A percentile compares a stretch with the other conserved stretches of the same genome.
Conservation (phyloP, 2,113 vertebrate species). For the Callithrix jacchus region DNA sequence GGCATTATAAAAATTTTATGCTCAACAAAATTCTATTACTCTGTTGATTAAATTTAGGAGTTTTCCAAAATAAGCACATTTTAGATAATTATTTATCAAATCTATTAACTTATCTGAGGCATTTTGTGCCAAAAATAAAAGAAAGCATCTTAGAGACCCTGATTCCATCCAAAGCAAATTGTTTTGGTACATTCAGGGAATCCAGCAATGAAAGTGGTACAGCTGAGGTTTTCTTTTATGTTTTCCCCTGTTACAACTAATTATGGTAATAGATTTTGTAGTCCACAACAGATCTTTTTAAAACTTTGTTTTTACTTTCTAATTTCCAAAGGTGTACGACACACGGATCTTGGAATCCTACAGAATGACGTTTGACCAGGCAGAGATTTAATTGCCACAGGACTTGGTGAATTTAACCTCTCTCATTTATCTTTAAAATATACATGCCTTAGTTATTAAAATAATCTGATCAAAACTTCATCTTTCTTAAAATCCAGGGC, state of each 20-base stretch:
- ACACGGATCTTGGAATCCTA: neutral
- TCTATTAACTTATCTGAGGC: neutral
- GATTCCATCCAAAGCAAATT: neutral
- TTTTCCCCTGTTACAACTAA: neutral
- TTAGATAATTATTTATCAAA: neutral
- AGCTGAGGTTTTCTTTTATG: neutral
- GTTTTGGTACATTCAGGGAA: neutral
- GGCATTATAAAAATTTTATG: neutral
- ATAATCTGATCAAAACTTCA: neutral
- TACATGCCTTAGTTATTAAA: fast-evolving
- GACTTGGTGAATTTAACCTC: neutral
- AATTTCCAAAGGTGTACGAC: neutral
- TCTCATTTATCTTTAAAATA: neutral
- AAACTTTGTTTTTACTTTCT: neutral
- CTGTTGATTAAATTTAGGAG: neutral
- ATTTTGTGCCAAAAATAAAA: neutral
- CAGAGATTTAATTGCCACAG: neutral
- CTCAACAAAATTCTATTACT: neutral
- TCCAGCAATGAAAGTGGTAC: fast-evolving
- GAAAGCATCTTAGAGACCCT: neutral
- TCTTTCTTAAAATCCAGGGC: neutral
- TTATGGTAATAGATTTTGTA: neutral
- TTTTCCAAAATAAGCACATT: neutral
- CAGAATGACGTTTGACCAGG: neutral
- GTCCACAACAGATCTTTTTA: neutral